Percentiles rank a stretch among this genome's conserved stretches.
These are phyloP conservation scores for Montipora foliosa DNA, from an alignment of 64 coral and sea anemone species.

Conservation along the genomic window DNA sequence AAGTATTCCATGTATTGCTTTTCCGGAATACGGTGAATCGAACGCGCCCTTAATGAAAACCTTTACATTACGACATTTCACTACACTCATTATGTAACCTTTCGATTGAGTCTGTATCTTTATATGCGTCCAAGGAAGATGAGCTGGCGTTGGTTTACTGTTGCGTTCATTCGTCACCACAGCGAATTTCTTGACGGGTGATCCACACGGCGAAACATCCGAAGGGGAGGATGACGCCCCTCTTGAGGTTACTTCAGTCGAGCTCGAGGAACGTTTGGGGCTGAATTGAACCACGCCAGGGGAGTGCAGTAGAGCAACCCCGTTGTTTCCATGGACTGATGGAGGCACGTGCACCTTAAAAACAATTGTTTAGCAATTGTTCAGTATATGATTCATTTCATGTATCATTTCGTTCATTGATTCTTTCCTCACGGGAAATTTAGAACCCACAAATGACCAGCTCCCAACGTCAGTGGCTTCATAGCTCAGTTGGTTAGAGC, in stretches of 20 bases:
- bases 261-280: conserved; percentile 72
- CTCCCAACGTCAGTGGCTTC: too few relatives aligned
- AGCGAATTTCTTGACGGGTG: conserved; percentile 92
- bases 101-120: conserved; percentile 96
- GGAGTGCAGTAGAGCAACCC: conserved; percentile 87
- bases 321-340: conserved; percentile 90
- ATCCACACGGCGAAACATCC: conserved; percentile 67
- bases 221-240: conserved; percentile 38
- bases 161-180: conserved; percentile 63
- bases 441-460: too few relatives aligned
- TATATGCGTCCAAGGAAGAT: conserved; percentile 90
- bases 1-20: too few relatives aligned
- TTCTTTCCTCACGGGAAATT: too few relatives aligned
- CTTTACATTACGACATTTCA: too few relatives aligned
- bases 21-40: too few relatives aligned
- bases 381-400: too few relatives aligned
- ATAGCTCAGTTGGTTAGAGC: too few relatives aligned
- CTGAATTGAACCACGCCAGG: conserved; percentile 80
- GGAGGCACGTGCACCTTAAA: conserved; percentile 79
- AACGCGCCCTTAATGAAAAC: too few relatives aligned
- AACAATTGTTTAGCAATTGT: background rate
- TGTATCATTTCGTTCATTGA: too few relatives aligned
- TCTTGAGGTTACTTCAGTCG: conserved; percentile 56
- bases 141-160: conserved; percentile 55
- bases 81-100: conserved; percentile 39